These are phyloP conservation scores for Arrhamphus sclerolepis DNA, from an alignment of 2,797 vertebrate species.

Conservation along the genomic window DNA sequence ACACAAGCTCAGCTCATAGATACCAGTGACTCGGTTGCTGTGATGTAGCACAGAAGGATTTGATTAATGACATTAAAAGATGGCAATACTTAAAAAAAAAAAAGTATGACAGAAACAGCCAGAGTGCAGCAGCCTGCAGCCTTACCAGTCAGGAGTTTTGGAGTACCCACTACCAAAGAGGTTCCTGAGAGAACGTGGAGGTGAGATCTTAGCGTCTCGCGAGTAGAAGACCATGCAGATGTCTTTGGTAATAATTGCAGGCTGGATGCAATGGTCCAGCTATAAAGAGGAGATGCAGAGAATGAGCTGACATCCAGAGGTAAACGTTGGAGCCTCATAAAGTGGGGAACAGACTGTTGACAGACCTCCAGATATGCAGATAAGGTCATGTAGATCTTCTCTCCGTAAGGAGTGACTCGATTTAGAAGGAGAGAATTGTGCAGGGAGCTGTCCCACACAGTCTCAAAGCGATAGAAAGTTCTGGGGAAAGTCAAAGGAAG, in stretches of 20 bases:
- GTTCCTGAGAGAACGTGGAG: slow-evolving; percentile 93
- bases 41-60: slow-evolving; percentile 41
- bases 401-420: slow-evolving; percentile 94
- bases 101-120: neutral
- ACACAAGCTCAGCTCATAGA: slow-evolving; percentile 97
- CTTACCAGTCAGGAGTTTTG: slow-evolving; percentile 94
- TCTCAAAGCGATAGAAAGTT: slow-evolving; percentile 97
- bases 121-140: neutral
- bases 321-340: neutral
- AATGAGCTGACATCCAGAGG: neutral
- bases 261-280: slow-evolving; percentile 99
- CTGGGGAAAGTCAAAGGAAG: slow-evolving; percentile 65
- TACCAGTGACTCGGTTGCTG: slow-evolving; percentile 96
- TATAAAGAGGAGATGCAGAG: slow-evolving; percentile 55
- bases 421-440: slow-evolving; percentile 98
- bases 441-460: slow-evolving; percentile 98
- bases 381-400: slow-evolving; percentile 98
- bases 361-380: slow-evolving; percentile 97
- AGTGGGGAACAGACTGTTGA: neutral
- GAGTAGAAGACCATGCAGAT: slow-evolving; percentile 99
- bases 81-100: too few relatives aligned
- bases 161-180: slow-evolving; percentile 96
- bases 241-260: slow-evolving; percentile 97
- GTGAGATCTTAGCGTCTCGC: slow-evolving; percentile 94
- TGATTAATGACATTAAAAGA: neutral